A percentile compares a stretch with the other conserved stretches of the same genome.
phyloP scores from a whole-genome alignment of 2,797 vertebrate genomes.

The Peromyscus nudipes region DNA sequence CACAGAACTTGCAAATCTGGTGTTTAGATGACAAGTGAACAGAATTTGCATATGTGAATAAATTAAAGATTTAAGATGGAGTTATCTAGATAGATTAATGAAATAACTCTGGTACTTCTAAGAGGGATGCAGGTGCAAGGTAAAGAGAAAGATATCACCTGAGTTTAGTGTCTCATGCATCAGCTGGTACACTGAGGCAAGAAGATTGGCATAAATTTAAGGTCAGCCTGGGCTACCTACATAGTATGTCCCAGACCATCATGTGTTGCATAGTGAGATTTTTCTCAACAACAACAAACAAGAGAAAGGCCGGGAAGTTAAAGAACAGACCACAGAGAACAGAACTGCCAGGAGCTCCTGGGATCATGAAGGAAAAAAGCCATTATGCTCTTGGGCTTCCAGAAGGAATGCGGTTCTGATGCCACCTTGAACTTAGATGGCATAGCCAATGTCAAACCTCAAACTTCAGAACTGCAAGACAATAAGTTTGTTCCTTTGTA shows the following conservation, averaged over 20 bases:
- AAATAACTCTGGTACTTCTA: not conserved
- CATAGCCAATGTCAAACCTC: not conserved
- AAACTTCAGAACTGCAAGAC: not conserved
- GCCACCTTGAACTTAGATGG: not conserved
- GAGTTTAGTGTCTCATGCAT: not conserved
- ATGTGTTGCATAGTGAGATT: not conserved
- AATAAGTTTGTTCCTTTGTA: not conserved
- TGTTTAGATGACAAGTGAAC: not conserved
- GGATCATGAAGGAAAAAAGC: not conserved
- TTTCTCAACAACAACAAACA: too few species aligned
- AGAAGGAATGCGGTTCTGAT: not conserved
- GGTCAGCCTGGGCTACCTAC: not conserved
- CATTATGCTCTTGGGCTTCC: not conserved
- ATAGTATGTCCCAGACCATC: not conserved
- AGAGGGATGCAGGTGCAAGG: not conserved
- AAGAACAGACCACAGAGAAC: not conserved
- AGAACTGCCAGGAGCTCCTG: not conserved
- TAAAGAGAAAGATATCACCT: not conserved
- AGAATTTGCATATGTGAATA: not conserved
- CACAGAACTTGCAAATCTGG: not conserved
- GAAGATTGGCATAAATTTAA: not conserved
- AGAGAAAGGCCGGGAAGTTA: not conserved
- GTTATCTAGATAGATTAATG: not conserved
- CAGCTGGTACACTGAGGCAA: not conserved
- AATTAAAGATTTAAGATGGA: not conserved